These are phyloP conservation scores for Tetrapedia diversipes DNA, from an alignment of 2,888 invertebrate species.

Conservation along the genomic window DNA sequence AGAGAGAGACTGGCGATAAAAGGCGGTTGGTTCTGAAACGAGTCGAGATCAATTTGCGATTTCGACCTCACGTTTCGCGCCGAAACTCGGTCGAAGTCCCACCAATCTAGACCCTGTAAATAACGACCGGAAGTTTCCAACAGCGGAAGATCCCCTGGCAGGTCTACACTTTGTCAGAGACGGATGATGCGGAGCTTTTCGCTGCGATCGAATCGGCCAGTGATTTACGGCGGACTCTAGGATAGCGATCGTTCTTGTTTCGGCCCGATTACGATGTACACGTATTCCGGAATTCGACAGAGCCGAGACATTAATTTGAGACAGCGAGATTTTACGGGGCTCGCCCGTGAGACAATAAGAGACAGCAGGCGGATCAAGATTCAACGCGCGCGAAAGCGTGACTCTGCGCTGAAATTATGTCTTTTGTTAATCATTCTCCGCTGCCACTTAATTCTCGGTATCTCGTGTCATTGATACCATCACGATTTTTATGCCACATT, in stretches of 20 bases:
- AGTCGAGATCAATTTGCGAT: constrained; percentile 78
- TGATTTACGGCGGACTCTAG: constrained; percentile 66
- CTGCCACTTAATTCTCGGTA: too few relatives aligned
- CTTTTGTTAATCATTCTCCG: too few relatives aligned
- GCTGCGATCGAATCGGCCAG: constrained; percentile 66
- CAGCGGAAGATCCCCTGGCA: constrained; percentile 76
- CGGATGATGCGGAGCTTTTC: constrained; percentile 71
- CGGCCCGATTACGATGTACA: constrained; percentile 63
- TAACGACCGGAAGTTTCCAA: constrained; percentile 78
- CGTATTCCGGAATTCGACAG: constrained; percentile 52
- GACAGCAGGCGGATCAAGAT: too few relatives aligned
- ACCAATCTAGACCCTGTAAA: constrained; percentile 76
- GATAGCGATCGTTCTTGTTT: constrained; percentile 69
- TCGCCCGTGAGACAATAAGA: too few relatives aligned
- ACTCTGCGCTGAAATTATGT: too few relatives aligned
- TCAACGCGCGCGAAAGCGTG: too few relatives aligned
- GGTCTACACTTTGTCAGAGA: constrained; percentile 76
- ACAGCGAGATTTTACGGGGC: background rate
- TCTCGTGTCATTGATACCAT: too few relatives aligned
- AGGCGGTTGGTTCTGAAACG: constrained; percentile 65
- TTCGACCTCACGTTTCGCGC: constrained; percentile 72
- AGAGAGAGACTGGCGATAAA: constrained; percentile 61
- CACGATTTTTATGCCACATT: too few relatives aligned
- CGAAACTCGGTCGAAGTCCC: constrained; percentile 75
- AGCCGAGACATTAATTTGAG: constrained; percentile 6